Evolutionary conservation across 2,113 vertebrate species (phyloP), one percentile per base, ranked within the genome.

Genomic region (Nothocercus julius): DNA sequence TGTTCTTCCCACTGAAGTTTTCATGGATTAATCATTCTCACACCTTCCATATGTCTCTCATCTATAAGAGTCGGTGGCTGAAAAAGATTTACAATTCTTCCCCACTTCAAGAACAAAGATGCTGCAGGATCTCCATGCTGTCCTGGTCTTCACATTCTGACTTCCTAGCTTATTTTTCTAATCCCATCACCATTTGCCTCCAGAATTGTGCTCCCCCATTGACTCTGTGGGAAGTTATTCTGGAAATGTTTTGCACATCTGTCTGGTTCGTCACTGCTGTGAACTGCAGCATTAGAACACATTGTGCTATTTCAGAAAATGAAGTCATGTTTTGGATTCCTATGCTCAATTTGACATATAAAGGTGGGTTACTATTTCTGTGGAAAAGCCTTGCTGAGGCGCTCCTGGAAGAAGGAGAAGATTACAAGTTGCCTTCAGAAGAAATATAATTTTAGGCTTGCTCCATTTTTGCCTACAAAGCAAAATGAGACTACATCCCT

Each of bases 121-220:
- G 21, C 91, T 88, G 32, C 54, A 58, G 16, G 54, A 58, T 58
- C 28, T 58, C 30, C 30, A 58, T 58, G 30, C 28, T 47, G 61
- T 5, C 19, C 25, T 64, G 45, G 74, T n/a, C 25, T 3, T 2
- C 38, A 25, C 25, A 24, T 72, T 94, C 58, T 70, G 38, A 14
- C 7, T 91, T 64, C 28, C 49, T 76, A 36, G 64, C 68, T 89
- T 68, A 62, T 28, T 32, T 53, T 4, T 5, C 64, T 84, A 86
- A 64, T 75, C 19, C 49, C n/a, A 19, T 7, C 32, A 74, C 25
- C 9, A 2, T 15, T 83, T 7, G 1, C 30, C 38, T 77, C 30
- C 5, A 45, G 53, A 83, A 27, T 14, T 68, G 6, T 7, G 9
- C 2, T 19, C 3, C 0, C 3, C 24, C 4, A 7, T 15, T 9